Evolutionary conservation across 1,140 invertebrate genomes (phyloP).

Genomic region (Muscidifurax raptorellus): DNA sequence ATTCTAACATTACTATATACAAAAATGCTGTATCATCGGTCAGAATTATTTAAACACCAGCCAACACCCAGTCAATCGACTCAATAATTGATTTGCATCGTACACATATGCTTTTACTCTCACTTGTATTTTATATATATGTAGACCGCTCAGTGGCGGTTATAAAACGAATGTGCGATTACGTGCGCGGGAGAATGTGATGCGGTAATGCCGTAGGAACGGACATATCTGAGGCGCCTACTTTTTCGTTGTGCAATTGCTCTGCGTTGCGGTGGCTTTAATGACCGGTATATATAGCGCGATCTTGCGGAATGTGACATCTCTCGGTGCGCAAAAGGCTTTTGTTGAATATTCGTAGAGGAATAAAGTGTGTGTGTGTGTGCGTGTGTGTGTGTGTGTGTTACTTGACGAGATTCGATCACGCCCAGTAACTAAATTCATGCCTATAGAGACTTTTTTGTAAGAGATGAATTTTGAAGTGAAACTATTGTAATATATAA

Average conservation of each 20-base stretch:
- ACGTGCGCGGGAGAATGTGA: neutral
- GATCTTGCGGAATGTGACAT: neutral
- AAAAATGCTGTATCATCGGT: neutral
- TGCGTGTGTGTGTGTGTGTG: too few relatives aligned
- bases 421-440: too few relatives aligned
- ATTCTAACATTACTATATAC: too few relatives aligned
- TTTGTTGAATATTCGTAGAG: too few relatives aligned
- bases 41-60: neutral
- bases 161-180: conserved; percentile 27
- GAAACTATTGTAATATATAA: too few relatives aligned
- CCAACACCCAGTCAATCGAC: neutral
- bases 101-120: neutral
- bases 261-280: neutral
- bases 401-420: too few relatives aligned
- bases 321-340: neutral
- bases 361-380: too few relatives aligned
- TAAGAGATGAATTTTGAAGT: too few relatives aligned
- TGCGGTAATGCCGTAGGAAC: conserved; percentile 24
- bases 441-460: too few relatives aligned
- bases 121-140: neutral
- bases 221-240: conserved; percentile 1
- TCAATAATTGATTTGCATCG: neutral
- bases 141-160: neutral
- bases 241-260: conserved; percentile 30
- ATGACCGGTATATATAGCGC: neutral